These are phyloP conservation scores for Nephrotoma guestfalica DNA, from an alignment of 2,888 invertebrate species.

Conservation along the genomic window DNA sequence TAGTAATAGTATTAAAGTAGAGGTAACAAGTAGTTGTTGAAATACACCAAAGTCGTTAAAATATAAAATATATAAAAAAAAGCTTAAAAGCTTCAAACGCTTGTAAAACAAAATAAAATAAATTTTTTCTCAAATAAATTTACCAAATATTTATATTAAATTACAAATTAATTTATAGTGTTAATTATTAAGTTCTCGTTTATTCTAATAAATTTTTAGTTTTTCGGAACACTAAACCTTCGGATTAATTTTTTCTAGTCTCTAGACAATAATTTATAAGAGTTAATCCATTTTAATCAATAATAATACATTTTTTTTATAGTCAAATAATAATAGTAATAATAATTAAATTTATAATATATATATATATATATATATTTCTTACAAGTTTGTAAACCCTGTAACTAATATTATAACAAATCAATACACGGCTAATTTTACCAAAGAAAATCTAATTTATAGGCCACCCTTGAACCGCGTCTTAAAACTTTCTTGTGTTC, in stretches of 20 bases:
- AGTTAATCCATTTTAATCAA: background rate
- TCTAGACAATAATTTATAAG: background rate
- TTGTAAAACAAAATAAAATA: slow-evolving; percentile 1
- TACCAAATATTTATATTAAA: background rate
- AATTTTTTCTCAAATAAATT: background rate
- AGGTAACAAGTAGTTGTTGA: slow-evolving; percentile 31
- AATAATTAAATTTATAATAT: background rate
- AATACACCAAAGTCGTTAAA: background rate
- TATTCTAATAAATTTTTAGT: background rate
- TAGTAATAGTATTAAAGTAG: slow-evolving; percentile 23
- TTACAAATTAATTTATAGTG: background rate
- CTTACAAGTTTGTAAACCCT: background rate
- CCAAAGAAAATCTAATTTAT: background rate
- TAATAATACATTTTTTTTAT: background rate
- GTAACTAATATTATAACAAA: background rate
- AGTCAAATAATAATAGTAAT: background rate
- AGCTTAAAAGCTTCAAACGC: background rate
- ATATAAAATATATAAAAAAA: background rate
- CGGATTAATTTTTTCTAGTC: background rate
- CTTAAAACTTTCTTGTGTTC: background rate
- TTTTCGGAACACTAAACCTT: background rate
- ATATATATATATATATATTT: no score
- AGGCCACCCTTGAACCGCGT: background rate
- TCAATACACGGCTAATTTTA: background rate
- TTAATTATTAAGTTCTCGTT: background rate